Evolutionary conservation across 2,113 vertebrate species (phyloP).

Genomic region (Odocoileus hemionus): DNA sequence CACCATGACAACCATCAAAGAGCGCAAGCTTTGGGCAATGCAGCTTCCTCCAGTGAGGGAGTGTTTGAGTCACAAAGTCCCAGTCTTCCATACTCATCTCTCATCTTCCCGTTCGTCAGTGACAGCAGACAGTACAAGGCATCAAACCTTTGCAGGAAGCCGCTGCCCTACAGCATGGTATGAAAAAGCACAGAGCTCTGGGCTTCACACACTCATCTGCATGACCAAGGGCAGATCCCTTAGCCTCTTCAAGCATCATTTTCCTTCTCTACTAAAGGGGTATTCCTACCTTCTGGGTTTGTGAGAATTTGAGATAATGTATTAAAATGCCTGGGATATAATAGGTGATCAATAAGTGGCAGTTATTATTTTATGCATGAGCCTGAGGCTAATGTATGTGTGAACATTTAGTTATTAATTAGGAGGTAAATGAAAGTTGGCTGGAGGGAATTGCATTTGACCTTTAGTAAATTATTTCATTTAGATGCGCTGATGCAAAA

Average conservation of each 20-base stretch:
- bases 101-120: not conserved
- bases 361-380: conserved; percentile 57
- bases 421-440: conserved; percentile 72
- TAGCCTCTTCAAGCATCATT: conserved; percentile 15
- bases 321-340: conserved; percentile 47
- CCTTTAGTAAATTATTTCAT: conserved; percentile 73
- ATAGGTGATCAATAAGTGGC: conserved; percentile 70
- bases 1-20: not conserved
- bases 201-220: not conserved
- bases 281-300: conserved; percentile 23
- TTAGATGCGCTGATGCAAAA: conserved; percentile 67
- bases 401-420: conserved; percentile 72
- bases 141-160: not conserved
- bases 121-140: not conserved
- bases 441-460: conserved; percentile 69
- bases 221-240: conserved; percentile 23
- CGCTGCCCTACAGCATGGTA: not conserved
- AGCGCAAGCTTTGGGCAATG: not conserved
- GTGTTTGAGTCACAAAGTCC: not conserved
- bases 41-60: not conserved
- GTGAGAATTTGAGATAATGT: conserved; percentile 39
- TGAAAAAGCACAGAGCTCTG: not conserved
- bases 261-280: not conserved
- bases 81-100: not conserved
- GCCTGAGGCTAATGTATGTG: conserved; percentile 54